phyloP scores from a whole-genome alignment of 2,113 vertebrate species.

The Macquaria ambigua region DNA sequence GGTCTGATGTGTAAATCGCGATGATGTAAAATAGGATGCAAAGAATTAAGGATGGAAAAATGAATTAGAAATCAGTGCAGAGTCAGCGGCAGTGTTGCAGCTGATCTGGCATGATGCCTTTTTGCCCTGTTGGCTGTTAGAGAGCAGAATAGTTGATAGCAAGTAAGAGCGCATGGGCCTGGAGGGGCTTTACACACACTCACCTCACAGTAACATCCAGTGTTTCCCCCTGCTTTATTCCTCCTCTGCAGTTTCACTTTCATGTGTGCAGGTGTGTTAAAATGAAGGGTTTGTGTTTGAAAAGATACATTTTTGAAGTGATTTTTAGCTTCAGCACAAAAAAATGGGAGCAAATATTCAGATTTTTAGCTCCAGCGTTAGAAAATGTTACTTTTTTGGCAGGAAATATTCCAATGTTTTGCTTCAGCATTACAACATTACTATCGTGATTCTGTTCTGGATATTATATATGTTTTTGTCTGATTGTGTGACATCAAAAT shows the following conservation, averaged over 20 bases:
- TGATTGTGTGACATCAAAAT: not conserved
- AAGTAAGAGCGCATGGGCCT: conserved; percentile 14
- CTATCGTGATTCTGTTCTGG: not conserved
- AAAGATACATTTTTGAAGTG: not conserved
- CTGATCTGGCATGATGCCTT: conserved; percentile 20
- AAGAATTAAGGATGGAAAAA: not conserved
- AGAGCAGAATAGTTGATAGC: conserved; percentile 9
- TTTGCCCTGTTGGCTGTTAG: conserved; percentile 9
- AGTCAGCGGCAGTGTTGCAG: conserved; percentile 10
- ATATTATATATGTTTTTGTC: not conserved
- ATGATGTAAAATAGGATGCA: not conserved
- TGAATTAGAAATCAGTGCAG: not conserved
- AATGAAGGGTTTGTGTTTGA: not conserved
- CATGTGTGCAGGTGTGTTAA: not conserved
- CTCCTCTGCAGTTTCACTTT: not conserved
- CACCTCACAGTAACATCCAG: not conserved
- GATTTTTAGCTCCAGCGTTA: no score
- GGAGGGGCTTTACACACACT: conserved; percentile 16
- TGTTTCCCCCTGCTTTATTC: not conserved
- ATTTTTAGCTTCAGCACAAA: not conserved
- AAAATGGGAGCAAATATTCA: not conserved
- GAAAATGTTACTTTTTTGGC: not conserved
- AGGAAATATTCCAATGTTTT: not conserved
- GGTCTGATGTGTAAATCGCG: not conserved
- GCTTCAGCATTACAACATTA: not conserved